Base-by-base conservation (phyloP, 2,888 invertebrate genomes). In the Nemapogon koenigi region DNA sequence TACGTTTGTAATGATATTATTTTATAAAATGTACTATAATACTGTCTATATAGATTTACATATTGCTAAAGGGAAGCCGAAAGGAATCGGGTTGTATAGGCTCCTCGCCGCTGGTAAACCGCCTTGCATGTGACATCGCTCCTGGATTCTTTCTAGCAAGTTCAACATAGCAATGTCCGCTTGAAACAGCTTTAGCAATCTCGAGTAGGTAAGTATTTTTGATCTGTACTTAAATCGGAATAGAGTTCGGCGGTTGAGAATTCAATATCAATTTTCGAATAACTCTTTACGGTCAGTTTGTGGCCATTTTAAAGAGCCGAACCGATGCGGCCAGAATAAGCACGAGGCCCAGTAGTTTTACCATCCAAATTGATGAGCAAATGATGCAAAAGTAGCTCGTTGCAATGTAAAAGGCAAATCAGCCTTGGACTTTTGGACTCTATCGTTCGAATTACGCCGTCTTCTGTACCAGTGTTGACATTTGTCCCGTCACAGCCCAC, bases 121-220 rank as follows among this genome's bases (percentile, higher is more conserved):
- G n/a, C 13, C 31, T n/a, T n/a, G 14, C 31, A 30, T 30, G 31
- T 30, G 4, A 30, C 31, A 30, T 30, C 13, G 16, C 15, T 30
- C 31, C 31, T 30, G 16, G 31, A 8, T 22, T 22, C 22, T 10
- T 22, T 22, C 22, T 22, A 22, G 22, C 22, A 22, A 22, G 22
- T 22, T 22, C 22, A 22, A 22, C 7, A 22, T 22, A 22, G 22
- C 22, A 22, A 22, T 22, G 22, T 7, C 22, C 22, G 10, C 10
- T 22, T 22, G 22, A 22, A 22, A 22, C 22, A 8, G 22, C 22
- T 22, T 22, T 6, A 22, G 10, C 22, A 22, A 8, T 22, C 6
- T 22, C 22, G 10, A 7, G 6, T 22, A 22, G 10, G 22, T 22
- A 22, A n/a, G n/a, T n/a, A n/a, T 22, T 22, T 22, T 10, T 22